Evolutionary conservation across 2,113 vertebrate genomes (phyloP).

Genomic region (Pterocles orientalis): DNA sequence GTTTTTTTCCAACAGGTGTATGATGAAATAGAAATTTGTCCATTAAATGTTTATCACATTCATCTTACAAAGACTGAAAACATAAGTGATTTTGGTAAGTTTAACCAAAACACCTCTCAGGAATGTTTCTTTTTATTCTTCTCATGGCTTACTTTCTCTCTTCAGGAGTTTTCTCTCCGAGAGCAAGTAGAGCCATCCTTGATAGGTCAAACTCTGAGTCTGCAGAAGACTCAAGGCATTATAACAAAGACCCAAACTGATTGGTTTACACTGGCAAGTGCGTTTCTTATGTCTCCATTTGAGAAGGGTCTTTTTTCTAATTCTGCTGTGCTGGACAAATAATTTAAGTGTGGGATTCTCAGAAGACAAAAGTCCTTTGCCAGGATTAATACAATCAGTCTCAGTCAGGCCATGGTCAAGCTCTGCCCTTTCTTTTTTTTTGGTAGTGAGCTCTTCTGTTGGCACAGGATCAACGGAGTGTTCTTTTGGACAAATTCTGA

Average conservation of each 20-base stretch:
- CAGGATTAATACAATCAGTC: background rate
- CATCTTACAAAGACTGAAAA: slow-evolving; percentile 81
- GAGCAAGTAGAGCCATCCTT: background rate
- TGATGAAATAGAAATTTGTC: slow-evolving; percentile 88
- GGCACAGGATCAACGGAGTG: background rate
- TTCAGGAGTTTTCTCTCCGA: background rate
- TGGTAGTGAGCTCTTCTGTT: background rate
- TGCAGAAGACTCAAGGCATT: background rate
- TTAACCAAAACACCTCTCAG: background rate
- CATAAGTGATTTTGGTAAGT: slow-evolving; percentile 87
- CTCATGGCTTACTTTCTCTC: background rate
- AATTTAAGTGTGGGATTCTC: background rate
- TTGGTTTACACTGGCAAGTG: background rate
- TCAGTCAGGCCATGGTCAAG: background rate
- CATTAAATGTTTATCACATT: slow-evolving; percentile 78
- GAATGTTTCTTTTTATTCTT: background rate
- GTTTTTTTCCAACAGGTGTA: slow-evolving; percentile 73
- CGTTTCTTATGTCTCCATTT: background rate
- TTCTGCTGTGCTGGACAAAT: background rate
- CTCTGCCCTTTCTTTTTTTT: background rate
- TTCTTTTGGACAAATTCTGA: background rate
- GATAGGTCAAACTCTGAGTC: background rate
- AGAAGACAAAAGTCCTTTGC: background rate
- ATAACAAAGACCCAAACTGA: background rate
- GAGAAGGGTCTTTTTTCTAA: background rate